Conservation (phyloP, 2,888 invertebrate species). For the Gerris lacustris region DNA sequence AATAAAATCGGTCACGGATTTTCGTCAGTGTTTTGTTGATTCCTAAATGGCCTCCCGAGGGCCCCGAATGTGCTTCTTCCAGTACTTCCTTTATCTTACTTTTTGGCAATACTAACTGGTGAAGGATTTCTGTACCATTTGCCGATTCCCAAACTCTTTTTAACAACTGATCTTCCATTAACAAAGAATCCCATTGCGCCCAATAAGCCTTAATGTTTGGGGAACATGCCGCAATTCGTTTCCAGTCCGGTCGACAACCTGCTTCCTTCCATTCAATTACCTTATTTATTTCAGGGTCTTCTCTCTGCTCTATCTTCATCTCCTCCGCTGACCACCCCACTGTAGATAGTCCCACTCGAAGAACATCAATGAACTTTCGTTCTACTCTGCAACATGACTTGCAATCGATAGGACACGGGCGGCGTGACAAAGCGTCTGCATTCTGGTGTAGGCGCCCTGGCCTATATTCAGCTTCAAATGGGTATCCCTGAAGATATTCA, state of each 20-base stretch:
- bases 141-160: slow-evolving; percentile 14
- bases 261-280: neutral
- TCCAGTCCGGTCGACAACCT: neutral
- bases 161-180: slow-evolving; percentile 21
- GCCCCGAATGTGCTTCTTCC: slow-evolving; percentile 26
- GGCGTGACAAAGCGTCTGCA: slow-evolving; percentile 28
- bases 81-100: slow-evolving; percentile 23
- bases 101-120: slow-evolving; percentile 22
- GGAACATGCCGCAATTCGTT: neutral
- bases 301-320: neutral
- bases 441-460: slow-evolving; percentile 27
- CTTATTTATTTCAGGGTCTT: slow-evolving; percentile 4
- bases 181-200: slow-evolving; percentile 22
- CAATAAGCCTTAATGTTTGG: neutral
- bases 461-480: slow-evolving; percentile 6
- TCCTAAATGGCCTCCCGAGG: slow-evolving; percentile 31
- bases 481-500: slow-evolving; percentile 1
- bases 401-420: slow-evolving; percentile 22
- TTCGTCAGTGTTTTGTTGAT: slow-evolving; percentile 29
- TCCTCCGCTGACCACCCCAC: too few species aligned
- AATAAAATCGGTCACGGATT: slow-evolving; percentile 30
- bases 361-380: neutral
- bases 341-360: neutral
- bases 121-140: slow-evolving; percentile 20
- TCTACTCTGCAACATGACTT: slow-evolving; percentile 11